Base-by-base conservation (phyloP, 2,888 invertebrate genomes). In the Perithous albicinctus region DNA sequence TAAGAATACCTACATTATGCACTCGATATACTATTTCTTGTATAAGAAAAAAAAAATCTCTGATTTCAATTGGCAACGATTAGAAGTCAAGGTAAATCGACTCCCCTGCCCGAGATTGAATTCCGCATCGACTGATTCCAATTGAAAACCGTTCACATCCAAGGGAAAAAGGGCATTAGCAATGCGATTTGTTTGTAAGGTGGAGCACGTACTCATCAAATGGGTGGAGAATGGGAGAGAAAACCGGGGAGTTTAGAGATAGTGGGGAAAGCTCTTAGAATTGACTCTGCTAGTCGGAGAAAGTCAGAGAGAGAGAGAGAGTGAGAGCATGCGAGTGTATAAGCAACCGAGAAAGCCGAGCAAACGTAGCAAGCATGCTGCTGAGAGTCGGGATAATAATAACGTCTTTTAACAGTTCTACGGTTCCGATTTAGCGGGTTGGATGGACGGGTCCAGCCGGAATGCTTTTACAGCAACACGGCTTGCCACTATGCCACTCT, bases 391-490 rank as follows among this genome's bases (percentile, higher is more conserved):
- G 63, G 67, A 81, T 73, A 81, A 84, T 84, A 81, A 78, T 75
- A 78, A 74, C 43, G 72, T 84, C 77, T 85, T 87, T 83, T 84
- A 85, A 83, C 79, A 70, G 80, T 80, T 82, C 63, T 74, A 80
- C 76, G 83, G 83, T 86, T 85, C 63, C 82, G 85, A 85, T 85
- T 84, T 82, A 84, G 80, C 80, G 82, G 72, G 83, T 85, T 73
- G 84, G 82, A 80, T 80, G 80, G 84, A 82, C 82, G 82, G 79
- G 69, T 70, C 82, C 74, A 54, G 74, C 46, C 79, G 76, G 85
- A 85, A 87, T 86, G 88, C 88, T 90, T 90, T 89, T 87, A 89
- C 87, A 84, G 85, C 81, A 85, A 90, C 89, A 90, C 82, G 88
- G 76, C 83, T 88, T 84, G 83, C 85, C 88, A 87, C 88, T 89